A percentile compares a stretch with the other conserved stretches of the same genome.
phyloP scores from a whole-genome alignment of 2,113 vertebrate species.

The Piaya cayana region DNA sequence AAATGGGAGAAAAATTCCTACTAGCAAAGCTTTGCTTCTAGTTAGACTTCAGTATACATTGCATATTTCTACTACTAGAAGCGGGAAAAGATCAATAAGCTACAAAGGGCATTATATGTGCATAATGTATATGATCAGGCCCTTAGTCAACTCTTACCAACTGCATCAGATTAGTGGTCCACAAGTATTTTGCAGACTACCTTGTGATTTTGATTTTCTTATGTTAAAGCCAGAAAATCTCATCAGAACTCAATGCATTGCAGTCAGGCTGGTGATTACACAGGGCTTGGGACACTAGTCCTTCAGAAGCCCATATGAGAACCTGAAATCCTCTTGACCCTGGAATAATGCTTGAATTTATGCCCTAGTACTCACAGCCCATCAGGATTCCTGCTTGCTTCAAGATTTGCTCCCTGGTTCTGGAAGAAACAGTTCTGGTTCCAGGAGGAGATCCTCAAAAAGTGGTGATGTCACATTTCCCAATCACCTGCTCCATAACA shows the following conservation, averaged over 20 bases:
- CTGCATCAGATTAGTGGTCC: background rate
- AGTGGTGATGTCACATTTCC: accelerated
- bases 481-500: background rate
- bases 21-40: background rate
- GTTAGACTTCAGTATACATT: background rate
- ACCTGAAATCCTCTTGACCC: background rate
- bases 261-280: background rate
- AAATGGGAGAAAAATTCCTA: background rate
- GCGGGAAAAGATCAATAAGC: background rate
- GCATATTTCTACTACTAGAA: background rate
- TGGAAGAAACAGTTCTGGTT: background rate
- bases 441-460: background rate
- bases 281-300: background rate
- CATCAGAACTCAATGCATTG: background rate
- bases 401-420: background rate
- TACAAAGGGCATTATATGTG: background rate
- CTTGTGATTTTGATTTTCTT: background rate
- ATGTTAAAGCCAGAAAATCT: background rate
- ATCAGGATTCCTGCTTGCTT: background rate
- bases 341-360: background rate
- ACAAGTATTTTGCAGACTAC: background rate
- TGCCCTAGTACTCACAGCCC: background rate
- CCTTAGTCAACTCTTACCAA: background rate
- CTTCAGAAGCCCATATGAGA: background rate
- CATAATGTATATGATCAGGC: background rate